phyloP scores from a whole-genome alignment of 2,888 invertebrate genomes.

The Cyaniris semiargus region DNA sequence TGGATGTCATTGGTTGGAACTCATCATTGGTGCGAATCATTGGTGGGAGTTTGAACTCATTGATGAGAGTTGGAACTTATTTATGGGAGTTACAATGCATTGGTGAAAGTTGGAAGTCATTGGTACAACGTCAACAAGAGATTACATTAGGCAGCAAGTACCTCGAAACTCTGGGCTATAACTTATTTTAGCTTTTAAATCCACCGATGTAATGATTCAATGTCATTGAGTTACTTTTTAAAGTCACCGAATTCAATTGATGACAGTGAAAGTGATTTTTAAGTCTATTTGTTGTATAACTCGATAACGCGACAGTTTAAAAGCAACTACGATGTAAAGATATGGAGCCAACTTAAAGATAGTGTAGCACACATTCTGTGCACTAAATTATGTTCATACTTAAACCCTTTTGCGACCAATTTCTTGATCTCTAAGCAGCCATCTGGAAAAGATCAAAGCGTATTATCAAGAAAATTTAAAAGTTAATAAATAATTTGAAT shows the following conservation, averaged over 20 bases:
- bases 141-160: too few species aligned
- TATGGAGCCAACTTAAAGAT: neutral
- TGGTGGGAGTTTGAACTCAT: neutral
- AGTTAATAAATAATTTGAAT: constrained; percentile 41
- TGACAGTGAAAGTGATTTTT: too few species aligned
- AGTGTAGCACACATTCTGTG: neutral
- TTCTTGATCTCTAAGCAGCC: constrained; percentile 43
- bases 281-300: too few species aligned
- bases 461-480: constrained; percentile 57
- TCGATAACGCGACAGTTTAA: neutral
- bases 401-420: constrained; percentile 51
- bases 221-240: too few species aligned
- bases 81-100: neutral
- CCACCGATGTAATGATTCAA: too few species aligned
- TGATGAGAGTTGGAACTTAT: neutral
- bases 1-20: neutral
- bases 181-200: too few species aligned
- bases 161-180: too few species aligned
- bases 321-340: constrained; percentile 14
- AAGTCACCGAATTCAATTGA: too few species aligned
- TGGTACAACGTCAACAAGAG: too few species aligned
- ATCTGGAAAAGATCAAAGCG: constrained; percentile 74
- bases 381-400: constrained; percentile 54
- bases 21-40: neutral
- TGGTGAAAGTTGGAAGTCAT: neutral